Evolutionary conservation across 2,113 vertebrate genomes (phyloP).

Genomic region (Mastomys natalensis): DNA sequence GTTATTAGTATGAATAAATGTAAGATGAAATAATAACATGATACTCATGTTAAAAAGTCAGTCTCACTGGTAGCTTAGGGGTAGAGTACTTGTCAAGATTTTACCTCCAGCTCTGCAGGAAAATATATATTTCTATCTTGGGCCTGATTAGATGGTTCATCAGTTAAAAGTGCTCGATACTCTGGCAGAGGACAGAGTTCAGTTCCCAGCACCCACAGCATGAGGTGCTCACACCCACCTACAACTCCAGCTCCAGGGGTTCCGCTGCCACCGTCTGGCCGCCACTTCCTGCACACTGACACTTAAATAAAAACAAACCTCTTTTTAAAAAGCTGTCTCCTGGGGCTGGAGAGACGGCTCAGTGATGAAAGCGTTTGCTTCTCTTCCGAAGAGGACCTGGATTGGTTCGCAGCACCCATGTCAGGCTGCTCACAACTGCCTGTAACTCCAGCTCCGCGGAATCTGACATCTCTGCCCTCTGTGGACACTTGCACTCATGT

Average conservation of each 20-base stretch:
- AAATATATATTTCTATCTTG: not conserved
- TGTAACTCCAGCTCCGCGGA: not conserved
- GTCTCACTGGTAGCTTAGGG: too few relatives aligned
- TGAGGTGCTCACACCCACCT: not conserved
- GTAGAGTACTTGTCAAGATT: not conserved
- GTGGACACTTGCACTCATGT: not conserved
- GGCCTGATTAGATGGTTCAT: not conserved
- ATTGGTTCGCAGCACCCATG: not conserved
- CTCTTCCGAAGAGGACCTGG: not conserved
- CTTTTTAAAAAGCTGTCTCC: not conserved
- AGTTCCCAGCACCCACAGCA: too few relatives aligned
- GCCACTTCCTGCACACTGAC: not conserved
- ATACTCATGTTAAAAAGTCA: not conserved
- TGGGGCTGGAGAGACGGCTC: not conserved
- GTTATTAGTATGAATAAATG: not conserved
- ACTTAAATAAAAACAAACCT: not conserved
- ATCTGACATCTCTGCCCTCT: not conserved
- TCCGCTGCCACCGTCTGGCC: not conserved
- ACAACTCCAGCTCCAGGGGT: not conserved
- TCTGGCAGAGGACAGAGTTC: not conserved
- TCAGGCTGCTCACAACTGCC: too few relatives aligned
- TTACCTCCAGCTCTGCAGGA: not conserved
- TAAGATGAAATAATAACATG: not conserved
- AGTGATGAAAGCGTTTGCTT: not conserved
- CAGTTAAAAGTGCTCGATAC: not conserved